These are phyloP conservation scores for Xenops minutus DNA, from an alignment of 2,797 vertebrate species.

Conservation along the genomic window DNA sequence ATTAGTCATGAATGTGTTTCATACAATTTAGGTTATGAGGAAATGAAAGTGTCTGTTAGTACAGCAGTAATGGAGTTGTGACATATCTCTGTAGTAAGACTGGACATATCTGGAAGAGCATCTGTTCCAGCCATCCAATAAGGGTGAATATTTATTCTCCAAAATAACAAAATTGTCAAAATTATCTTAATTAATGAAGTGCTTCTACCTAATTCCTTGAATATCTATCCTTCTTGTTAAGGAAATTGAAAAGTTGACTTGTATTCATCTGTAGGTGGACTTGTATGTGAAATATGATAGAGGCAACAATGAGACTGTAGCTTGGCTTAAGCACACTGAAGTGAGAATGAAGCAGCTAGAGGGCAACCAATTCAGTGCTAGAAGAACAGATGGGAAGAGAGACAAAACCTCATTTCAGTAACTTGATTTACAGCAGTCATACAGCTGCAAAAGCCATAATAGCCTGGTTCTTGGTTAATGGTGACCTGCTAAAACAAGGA, in stretches of 20 bases:
- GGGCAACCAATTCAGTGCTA: neutral
- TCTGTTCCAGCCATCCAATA: neutral
- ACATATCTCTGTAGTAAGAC: neutral
- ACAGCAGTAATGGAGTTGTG: neutral
- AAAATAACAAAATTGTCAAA: neutral
- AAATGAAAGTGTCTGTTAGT: neutral
- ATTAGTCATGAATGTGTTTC: neutral
- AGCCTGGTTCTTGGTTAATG: neutral
- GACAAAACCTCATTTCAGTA: neutral
- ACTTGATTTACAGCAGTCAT: neutral
- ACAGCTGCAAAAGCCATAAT: neutral
- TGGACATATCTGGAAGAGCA: neutral
- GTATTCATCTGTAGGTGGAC: neutral
- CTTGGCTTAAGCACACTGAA: neutral
- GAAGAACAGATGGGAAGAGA: neutral
- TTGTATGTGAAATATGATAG: neutral
- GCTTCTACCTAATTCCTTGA: neutral
- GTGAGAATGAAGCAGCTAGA: neutral
- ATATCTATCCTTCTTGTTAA: neutral
- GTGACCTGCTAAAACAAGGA: neutral
- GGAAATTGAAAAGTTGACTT: neutral
- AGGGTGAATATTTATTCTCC: neutral
- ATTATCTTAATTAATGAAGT: neutral
- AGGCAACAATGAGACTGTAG: neutral
- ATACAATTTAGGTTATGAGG: neutral